phyloP scores from a whole-genome alignment of 2,113 vertebrate species.

The Leptobrachium ailaonicum region DNA sequence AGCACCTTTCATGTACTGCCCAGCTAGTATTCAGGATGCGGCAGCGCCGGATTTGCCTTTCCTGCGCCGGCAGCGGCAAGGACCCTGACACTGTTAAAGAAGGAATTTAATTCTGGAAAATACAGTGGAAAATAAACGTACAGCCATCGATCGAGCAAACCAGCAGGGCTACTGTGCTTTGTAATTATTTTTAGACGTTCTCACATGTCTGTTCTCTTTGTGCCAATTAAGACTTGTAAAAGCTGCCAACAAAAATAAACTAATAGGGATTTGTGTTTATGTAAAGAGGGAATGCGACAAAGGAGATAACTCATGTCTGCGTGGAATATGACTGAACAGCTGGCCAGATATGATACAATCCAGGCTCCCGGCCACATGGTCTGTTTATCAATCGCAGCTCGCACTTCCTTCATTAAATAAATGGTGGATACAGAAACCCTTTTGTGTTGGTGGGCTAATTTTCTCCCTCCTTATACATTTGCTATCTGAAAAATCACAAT shows the following conservation, averaged over 20 bases:
- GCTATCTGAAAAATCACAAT: not conserved
- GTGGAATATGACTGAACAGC: conserved; percentile 25
- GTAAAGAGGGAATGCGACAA: conserved; percentile 26
- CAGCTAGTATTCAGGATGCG: too few relatives aligned
- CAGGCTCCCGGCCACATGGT: conserved; percentile 24
- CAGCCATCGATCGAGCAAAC: not conserved
- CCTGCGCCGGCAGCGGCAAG: too few relatives aligned
- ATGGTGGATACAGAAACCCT: not conserved
- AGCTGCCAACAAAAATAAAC: conserved; percentile 29
- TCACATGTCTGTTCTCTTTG: conserved; percentile 35
- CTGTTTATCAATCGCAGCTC: conserved; percentile 20
- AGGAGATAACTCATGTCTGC: conserved; percentile 21
- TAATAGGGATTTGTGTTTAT: conserved; percentile 17
- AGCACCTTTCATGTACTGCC: too few relatives aligned
- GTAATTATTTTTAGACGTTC: conserved; percentile 40
- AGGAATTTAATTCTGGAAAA: too few relatives aligned
- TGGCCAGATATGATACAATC: conserved; percentile 18
- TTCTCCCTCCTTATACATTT: not conserved
- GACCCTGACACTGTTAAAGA: too few relatives aligned
- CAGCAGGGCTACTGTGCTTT: not conserved
- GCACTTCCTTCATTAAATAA: not conserved
- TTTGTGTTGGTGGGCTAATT: not conserved
- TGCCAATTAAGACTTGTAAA: conserved; percentile 1
- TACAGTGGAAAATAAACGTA: too few relatives aligned
- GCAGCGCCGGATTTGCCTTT: too few relatives aligned